Conservation (phyloP, 2,113 vertebrate genomes). For the Melanerpes aurifrons region DNA sequence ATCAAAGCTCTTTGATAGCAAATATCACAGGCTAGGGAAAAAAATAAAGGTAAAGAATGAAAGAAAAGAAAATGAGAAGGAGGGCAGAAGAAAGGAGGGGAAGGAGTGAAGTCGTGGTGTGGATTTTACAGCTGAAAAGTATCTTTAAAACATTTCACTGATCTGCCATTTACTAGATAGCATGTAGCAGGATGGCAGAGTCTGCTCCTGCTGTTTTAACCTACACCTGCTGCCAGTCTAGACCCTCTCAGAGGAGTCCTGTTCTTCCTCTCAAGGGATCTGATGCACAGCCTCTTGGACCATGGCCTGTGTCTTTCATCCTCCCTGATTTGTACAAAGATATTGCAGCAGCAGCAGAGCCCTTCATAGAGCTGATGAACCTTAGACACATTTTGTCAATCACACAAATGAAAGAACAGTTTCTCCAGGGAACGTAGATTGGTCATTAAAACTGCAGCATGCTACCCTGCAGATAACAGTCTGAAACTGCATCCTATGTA, state of each 20-base stretch:
- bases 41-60: not conserved
- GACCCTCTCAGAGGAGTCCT: not conserved
- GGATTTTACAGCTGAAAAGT: not conserved
- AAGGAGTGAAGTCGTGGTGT: not conserved
- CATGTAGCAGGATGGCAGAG: not conserved
- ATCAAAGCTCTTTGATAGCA: not conserved
- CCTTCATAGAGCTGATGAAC: not conserved
- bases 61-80: not conserved
- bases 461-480: not conserved
- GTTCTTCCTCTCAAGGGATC: not conserved
- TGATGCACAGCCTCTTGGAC: not conserved
- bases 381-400: not conserved
- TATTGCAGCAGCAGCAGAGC: accelerated
- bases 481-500: not conserved
- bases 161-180: not conserved
- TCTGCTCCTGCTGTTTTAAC: not conserved
- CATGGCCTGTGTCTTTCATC: not conserved
- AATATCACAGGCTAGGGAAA: not conserved
- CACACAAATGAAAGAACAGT: not conserved
- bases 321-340: not conserved
- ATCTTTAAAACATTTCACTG: not conserved
- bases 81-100: not conserved
- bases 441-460: not conserved
- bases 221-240: not conserved
- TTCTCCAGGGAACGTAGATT: not conserved